phyloP scores from a whole-genome alignment of 2,797 vertebrate species.

The Gorsachius magnificus region DNA sequence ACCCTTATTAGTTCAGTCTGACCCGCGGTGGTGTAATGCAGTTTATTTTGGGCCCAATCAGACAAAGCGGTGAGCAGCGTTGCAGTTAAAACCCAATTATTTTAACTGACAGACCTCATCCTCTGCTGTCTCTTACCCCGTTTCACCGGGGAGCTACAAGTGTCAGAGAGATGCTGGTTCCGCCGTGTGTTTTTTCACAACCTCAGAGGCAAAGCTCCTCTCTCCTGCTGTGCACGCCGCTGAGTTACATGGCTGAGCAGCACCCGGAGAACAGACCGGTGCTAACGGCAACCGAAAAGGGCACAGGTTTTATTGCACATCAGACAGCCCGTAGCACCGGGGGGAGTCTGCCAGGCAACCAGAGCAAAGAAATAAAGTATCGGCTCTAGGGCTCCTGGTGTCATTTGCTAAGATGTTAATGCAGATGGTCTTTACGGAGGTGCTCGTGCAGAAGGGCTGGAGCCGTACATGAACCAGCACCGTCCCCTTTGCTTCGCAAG shows the following conservation, averaged over 20 bases:
- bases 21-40: slow-evolving; percentile 20
- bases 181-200: background rate
- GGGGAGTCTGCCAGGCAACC: background rate
- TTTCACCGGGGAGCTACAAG: background rate
- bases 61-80: slow-evolving; percentile 3
- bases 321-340: background rate
- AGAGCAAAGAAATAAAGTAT: background rate
- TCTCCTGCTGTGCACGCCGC: accelerated
- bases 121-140: background rate
- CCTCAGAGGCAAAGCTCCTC: background rate
- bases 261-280: background rate
- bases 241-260: background rate
- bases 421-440: background rate
- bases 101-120: slow-evolving; percentile 26
- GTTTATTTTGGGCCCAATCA: slow-evolving; percentile 55
- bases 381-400: background rate
- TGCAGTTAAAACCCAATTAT: slow-evolving; percentile 16
- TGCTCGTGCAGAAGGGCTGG: background rate
- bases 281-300: background rate
- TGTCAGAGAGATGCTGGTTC: background rate
- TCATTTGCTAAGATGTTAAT: background rate
- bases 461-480: accelerated
- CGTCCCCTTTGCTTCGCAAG: background rate
- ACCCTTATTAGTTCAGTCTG: slow-evolving; percentile 13
- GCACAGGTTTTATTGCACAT: background rate